Percentiles rank a stretch among this genome's conserved stretches.
Conservation (phyloP, 2,888 invertebrate species). For the Tromatobia lineatoria region DNA sequence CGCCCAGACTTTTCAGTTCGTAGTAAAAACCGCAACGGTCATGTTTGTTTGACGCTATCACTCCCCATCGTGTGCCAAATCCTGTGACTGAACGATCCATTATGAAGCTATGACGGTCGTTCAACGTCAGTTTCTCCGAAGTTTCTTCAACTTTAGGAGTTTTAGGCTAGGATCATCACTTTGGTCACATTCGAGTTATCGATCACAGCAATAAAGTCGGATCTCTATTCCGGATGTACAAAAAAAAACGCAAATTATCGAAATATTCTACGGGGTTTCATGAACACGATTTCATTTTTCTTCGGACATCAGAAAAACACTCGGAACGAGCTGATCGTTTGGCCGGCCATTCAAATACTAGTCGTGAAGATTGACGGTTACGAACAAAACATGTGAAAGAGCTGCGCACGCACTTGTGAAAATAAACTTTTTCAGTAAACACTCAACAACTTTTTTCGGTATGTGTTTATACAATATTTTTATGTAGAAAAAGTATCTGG, state of each 20-base stretch:
- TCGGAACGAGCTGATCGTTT: neutral
- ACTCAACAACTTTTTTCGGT: too few relatives aligned
- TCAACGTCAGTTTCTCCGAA: too few relatives aligned
- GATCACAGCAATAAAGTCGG: neutral
- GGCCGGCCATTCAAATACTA: neutral
- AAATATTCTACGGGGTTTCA: neutral
- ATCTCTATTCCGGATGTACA: slow-evolving; percentile 7
- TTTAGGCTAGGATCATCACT: slow-evolving; percentile 2
- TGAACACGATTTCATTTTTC: neutral
- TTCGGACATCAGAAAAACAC: neutral
- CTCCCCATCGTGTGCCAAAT: neutral
- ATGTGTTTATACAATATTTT: too few relatives aligned
- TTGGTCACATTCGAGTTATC: neutral
- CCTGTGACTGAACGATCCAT: neutral
- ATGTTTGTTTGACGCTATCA: neutral
- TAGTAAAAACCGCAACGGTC: too few relatives aligned
- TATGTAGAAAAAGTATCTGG: too few relatives aligned
- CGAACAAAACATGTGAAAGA: neutral
- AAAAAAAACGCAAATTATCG: neutral
- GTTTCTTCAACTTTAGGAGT: neutral
- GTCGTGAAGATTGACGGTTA: neutral
- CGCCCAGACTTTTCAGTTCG: too few relatives aligned
- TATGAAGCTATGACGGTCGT: neutral
- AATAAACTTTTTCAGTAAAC: too few relatives aligned
- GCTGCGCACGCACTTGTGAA: neutral